Conservation (phyloP, 1,140 invertebrate species). For the Venustaconcha ellipsiformis region DNA sequence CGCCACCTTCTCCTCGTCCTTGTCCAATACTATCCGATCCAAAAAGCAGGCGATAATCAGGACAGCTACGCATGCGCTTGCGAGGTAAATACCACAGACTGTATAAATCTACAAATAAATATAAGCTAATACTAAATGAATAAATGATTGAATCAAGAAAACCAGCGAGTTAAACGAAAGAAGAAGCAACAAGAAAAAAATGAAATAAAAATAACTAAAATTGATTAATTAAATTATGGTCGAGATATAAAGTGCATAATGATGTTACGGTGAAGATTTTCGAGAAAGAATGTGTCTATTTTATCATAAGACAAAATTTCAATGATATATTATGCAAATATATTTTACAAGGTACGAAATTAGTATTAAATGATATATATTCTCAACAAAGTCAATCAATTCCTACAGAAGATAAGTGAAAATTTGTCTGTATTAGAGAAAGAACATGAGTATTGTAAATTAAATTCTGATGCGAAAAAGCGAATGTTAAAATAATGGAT, state of each 20-base stretch:
- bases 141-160: not conserved
- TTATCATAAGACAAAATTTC: not conserved
- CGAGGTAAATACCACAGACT: conserved; percentile 89
- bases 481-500: no score
- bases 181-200: not conserved
- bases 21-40: conserved; percentile 74
- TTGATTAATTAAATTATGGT: not conserved
- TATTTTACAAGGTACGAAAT: no score
- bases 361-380: no score
- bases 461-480: no score
- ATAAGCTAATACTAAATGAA: not conserved
- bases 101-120: conserved; percentile 70
- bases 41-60: conserved; percentile 88
- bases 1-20: conserved; percentile 28
- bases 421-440: no score
- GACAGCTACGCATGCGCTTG: conserved; percentile 86
- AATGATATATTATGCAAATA: no score
- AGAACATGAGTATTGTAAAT: no score
- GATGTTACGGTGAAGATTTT: not conserved
- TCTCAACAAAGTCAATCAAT: no score
- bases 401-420: no score
- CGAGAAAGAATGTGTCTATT: not conserved
- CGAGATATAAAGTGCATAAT: not conserved
- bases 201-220: not conserved
- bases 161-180: not conserved